phyloP scores from a whole-genome alignment of 2,113 vertebrate genomes.

The Rhegmatorhina hoffmannsi region DNA sequence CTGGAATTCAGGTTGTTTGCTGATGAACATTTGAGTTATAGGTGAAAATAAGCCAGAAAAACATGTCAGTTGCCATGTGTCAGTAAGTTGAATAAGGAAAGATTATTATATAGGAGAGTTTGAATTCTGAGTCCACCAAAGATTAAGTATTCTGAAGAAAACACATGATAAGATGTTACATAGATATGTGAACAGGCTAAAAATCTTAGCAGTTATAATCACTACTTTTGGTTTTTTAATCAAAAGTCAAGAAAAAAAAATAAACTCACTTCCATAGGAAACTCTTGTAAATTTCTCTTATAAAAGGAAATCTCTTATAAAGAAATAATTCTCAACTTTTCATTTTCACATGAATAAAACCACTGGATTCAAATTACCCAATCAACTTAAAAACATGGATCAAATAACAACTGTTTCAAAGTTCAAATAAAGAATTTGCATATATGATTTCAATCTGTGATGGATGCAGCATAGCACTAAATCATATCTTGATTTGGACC shows the following conservation, averaged over 20 bases:
- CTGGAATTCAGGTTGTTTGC: not conserved
- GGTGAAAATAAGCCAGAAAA: not conserved
- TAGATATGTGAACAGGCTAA: not conserved
- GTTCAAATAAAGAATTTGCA: not conserved
- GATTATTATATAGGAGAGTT: not conserved
- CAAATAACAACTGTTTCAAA: not conserved
- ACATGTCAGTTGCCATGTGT: not conserved
- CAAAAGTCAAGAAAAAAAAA: not conserved
- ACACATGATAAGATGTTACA: not conserved
- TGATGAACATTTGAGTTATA: not conserved
- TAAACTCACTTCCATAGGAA: not conserved
- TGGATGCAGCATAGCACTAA: rapidly evolving
- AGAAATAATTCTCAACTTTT: not conserved
- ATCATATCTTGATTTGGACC: not conserved
- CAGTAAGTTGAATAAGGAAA: not conserved
- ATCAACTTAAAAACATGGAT: not conserved
- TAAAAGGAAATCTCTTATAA: not conserved
- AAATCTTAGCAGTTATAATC: not conserved
- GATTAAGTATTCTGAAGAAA: not conserved
- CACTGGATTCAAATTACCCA: rapidly evolving
- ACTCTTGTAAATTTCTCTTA: not conserved
- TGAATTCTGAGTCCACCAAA: not conserved
- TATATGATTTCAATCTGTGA: not conserved
- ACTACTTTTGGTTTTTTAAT: not conserved
- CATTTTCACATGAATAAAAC: not conserved